Base-by-base conservation (phyloP, 35 echinoderm and acorn worm species). In the Acanthaster planci region DNA sequence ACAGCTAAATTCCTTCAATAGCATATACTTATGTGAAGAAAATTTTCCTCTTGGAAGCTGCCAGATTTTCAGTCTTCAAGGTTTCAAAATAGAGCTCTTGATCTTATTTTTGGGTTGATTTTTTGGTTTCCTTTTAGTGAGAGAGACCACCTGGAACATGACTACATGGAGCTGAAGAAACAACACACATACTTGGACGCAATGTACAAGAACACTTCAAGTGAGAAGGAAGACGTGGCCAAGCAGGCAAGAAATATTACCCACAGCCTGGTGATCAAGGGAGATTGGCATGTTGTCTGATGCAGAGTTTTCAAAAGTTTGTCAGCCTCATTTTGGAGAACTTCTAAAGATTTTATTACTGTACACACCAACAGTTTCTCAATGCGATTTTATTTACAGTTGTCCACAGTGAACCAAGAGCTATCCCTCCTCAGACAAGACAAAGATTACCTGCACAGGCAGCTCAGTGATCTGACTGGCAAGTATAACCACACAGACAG, bases 371-470 rank as follows among this genome's bases (percentile, higher is more conserved):
- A n/a, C n/a, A n/a, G n/a, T n/a, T n/a, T n/a, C n/a, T n/a, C n/a
- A n/a, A n/a, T n/a, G 12, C 12, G 42, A 6, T 47, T 76, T 72
- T 84, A 47, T 60, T 86, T 76, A 5, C 67, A 97, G 95, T 37
- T 97, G 8, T 81, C 85, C 38, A 84, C 88, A 60, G 76, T 85
- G 27, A 90, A 94, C 79, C 96, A 99, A 78, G 89, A 91, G 51
- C 52, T 99, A 12, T 76, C 80, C 21, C 68, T 99, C 18, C 85
- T 99, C 2, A 31, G 57, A 38, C 96, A 94, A 84, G 96, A 99
- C 64, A 99, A 99, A 38, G 92, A 90, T 2, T 99, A 99, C 82
- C 78, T 94, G 0, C 79, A 78, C 39, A 90, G 92, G 52, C 96
- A 94, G 60, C 77, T 91, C 51, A 76, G 57, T 52, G 96, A 99